Base-by-base conservation (phyloP, 2,888 invertebrate genomes). In the Candidula unifasciata region DNA sequence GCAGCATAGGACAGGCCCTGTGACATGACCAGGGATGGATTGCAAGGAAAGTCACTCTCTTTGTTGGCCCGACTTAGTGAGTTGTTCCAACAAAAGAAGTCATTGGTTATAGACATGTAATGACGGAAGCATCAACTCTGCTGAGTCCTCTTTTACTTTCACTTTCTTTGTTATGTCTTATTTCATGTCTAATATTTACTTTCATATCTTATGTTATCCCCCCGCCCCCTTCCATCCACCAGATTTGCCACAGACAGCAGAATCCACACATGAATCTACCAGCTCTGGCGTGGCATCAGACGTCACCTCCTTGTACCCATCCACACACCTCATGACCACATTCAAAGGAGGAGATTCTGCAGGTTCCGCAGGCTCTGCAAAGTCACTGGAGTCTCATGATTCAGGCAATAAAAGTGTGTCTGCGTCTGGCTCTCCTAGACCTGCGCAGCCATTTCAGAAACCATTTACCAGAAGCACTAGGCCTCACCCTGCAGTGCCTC, bases 241-340 rank as follows among this genome's bases (percentile, higher is more conserved):
- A 86, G 86, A 86, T 66, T 78, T 85, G 13, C 86, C 85, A 13
- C 84, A 85, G 27, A 87, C 85, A 3, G 85, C 82, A 37, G 91
- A 91, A 71, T 89, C 90, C 21, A 87, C 89, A 68, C 90, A 91
- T 86, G 93, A 93, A 82, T 93, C 93, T 37, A 93, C 93, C 27
- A 93, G 93, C 81, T 93, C 93, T 18, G 93, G 93, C 30, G 91
- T 93, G 66, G 93, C 92, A 3, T 92, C 92, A 44, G 93, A 91
- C 89, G 89, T 89, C 79, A 89, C 90, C 27, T 89, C 89, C 83
- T 87, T 88, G 80, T 85, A 87, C 66, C 88, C 88, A 71, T 83
- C 88, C n/a, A 85, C 87, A 10, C 80, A 78, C 60, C 88, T 87
- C 83, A 89, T 90, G 89, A 89, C 89, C 33, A 89, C 88, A 0